Evolutionary conservation across 2,113 vertebrate species (phyloP).

Genomic region (Mustela lutreola): DNA sequence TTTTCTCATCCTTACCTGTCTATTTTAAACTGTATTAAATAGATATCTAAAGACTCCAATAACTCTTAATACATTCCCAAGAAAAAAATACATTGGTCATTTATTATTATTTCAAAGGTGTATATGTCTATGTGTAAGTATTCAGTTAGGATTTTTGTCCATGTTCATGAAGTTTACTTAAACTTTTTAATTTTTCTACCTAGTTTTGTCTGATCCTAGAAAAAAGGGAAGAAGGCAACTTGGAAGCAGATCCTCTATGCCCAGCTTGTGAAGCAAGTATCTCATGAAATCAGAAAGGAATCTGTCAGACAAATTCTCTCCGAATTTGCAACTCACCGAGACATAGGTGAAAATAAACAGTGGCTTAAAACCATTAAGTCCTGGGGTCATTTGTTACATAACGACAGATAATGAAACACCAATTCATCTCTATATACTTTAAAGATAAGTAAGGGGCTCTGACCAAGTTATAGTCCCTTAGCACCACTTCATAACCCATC

Average conservation of each 20-base stretch:
- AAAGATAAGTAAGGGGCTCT: neutral
- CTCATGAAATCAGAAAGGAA: neutral
- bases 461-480: accelerated
- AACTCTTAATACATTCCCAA: neutral
- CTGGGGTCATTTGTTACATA: neutral
- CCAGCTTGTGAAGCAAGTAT: neutral
- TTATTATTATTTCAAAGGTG: neutral
- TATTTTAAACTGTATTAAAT: neutral
- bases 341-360: neutral
- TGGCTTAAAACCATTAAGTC: neutral
- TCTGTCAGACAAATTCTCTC: neutral
- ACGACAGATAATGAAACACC: neutral
- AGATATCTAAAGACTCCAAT: neutral
- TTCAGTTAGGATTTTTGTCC: neutral
- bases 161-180: neutral
- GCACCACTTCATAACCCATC: neutral
- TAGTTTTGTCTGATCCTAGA: neutral
- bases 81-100: neutral
- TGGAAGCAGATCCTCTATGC: neutral
- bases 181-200: neutral
- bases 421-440: neutral
- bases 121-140: neutral
- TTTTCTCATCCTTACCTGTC: neutral
- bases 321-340: neutral
- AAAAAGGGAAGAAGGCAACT: neutral